Percentiles rank a stretch among this genome's conserved stretches.
Conservation (phyloP, 2,113 vertebrate genomes). For the Nothoprocta pentlandii region DNA sequence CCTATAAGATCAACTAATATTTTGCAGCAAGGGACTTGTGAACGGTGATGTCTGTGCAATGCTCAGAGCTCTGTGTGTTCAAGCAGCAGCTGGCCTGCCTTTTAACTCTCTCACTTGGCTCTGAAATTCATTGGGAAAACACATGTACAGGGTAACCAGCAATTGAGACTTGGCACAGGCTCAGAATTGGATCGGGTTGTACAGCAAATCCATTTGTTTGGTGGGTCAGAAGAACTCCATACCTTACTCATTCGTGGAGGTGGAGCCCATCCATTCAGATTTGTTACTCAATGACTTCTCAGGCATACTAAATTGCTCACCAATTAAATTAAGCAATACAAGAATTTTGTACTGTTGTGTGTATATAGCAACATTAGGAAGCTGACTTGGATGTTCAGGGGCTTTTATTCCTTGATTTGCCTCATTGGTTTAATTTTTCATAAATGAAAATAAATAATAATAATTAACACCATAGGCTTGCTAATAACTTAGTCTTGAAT, state of each 20-base stretch:
- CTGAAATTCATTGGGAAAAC: neutral
- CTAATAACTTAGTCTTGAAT: neutral
- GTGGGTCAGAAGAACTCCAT: neutral
- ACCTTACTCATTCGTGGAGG: neutral
- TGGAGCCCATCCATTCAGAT: neutral
- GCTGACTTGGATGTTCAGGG: neutral
- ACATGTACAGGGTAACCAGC: neutral
- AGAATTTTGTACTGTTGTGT: neutral
- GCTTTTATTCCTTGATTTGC: neutral
- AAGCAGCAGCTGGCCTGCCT: neutral
- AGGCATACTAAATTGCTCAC: neutral
- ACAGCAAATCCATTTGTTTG: rapidly evolving
- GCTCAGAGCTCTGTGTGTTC: neutral
- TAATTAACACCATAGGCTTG: neutral
- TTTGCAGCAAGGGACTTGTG: neutral
- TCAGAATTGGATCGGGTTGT: neutral
- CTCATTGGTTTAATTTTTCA: neutral
- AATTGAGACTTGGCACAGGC: neutral
- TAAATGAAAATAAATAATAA: neutral
- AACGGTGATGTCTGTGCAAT: neutral
- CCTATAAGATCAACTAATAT: neutral
- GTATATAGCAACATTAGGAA: rapidly evolving
- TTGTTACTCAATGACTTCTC: neutral
- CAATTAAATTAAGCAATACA: neutral
- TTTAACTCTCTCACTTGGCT: neutral